phyloP scores from a whole-genome alignment of 2,113 vertebrate species.

The Psophia crepitans region DNA sequence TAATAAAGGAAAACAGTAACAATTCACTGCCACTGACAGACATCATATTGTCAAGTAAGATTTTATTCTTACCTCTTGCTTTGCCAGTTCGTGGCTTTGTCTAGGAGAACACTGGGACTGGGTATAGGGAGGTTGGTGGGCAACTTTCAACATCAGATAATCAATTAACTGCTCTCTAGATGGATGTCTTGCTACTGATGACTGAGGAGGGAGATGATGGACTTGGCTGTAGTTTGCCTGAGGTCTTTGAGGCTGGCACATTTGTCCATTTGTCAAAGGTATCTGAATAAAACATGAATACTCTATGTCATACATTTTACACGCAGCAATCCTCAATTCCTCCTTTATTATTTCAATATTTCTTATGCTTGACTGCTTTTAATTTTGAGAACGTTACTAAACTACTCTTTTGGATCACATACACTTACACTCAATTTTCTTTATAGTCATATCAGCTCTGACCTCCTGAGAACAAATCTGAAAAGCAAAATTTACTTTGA shows the following conservation, averaged over 20 bases:
- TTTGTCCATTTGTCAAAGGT: conserved; percentile 95
- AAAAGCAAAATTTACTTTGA: background rate
- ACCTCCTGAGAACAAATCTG: background rate
- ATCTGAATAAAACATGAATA: conserved; percentile 80
- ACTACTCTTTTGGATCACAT: background rate
- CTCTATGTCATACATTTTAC: background rate
- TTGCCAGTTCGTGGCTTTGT: conserved; percentile 78
- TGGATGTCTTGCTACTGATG: conserved; percentile 88
- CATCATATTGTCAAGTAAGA: background rate
- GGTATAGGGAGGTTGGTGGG: conserved; percentile 78
- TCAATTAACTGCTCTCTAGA: conserved; percentile 97
- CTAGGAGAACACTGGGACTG: conserved; percentile 80
- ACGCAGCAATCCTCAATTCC: background rate
- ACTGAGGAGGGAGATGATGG: conserved; percentile 76
- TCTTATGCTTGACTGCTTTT: background rate
- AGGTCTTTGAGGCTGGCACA: conserved; percentile 83
- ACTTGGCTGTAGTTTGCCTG: conserved; percentile 82
- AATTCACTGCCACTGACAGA: background rate
- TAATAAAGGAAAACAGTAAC: background rate
- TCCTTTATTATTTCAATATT: background rate
- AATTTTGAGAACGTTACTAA: background rate
- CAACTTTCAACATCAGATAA: conserved; percentile 96
- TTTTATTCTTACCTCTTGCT: conserved; percentile 84
- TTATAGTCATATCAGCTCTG: background rate
- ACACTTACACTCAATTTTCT: background rate